Base-by-base conservation (phyloP, 1,140 invertebrate species). In the Ganaspis sp. region DNA sequence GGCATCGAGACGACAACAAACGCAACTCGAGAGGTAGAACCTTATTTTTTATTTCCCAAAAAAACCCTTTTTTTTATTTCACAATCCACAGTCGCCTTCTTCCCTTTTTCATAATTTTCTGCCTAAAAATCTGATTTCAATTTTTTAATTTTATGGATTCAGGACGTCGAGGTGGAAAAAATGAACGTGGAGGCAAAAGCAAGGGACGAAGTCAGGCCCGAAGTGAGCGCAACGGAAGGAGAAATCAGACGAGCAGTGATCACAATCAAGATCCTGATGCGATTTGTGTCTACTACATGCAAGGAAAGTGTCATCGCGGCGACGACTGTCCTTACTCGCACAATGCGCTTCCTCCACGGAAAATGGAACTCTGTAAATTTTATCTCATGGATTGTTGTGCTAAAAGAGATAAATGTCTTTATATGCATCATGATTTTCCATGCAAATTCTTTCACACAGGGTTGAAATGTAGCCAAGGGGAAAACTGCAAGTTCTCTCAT, bases 381-480 rank as follows among this genome's bases (percentile, higher is more conserved):
- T 99, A 99, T 91, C 89, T 99, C 49, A 97, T 97, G 94, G 97
- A 98, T 74, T 97, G 96, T 88, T 99, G 98, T 92, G 96, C 96
- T 9, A 99, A 99, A 92, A 94, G 96, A 80, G 97, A 98, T 80
- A 97, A 98, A 89, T 99, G 98, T 92, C 92, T 97, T 3, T 99
- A 98, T 87, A 97, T 99, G 95, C 98, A 99, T 92, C 95, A 96
- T 83, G 98, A 99, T 88, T 99, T 98, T 89, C 98, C 98, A 40
- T 99, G 98, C 91, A 99, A 99, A 93, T 99, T 96, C 92, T 99
- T 95, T 87, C 98, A 99, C 86, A 97, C 97, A 58, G 97, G 97
- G 81, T 93, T 97, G 81, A 95, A 95, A 69, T 99, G 98, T 90
- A 93, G 93, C 79, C 91, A 93, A 19, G 94, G 93, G 15, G 95